These are phyloP conservation scores for Bombus superbus DNA, from an alignment of 1,140 invertebrate species.

Conservation along the genomic window DNA sequence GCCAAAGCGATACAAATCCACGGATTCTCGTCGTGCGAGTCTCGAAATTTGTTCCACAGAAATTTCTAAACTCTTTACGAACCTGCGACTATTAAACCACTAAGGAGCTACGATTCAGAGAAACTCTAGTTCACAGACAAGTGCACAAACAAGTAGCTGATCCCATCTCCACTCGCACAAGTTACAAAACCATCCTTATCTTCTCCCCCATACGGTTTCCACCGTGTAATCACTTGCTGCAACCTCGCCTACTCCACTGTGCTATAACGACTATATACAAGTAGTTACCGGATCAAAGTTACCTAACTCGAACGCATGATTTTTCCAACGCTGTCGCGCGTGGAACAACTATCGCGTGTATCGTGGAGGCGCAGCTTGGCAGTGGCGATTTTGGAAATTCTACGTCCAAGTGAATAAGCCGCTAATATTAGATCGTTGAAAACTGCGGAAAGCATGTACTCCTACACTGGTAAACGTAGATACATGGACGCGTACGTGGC, in stretches of 20 bases:
- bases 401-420: slow-evolving; percentile 70
- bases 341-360: background rate
- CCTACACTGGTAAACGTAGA: slow-evolving; percentile 29
- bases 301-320: background rate
- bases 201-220: background rate
- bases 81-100: background rate
- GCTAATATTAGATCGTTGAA: slow-evolving; percentile 78
- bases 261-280: background rate
- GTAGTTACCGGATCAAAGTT: background rate
- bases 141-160: background rate
- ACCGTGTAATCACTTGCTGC: background rate
- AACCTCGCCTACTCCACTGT: background rate
- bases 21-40: too few species aligned
- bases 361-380: background rate
- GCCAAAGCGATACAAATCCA: too few species aligned
- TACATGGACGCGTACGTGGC: background rate
- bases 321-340: background rate
- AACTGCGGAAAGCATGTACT: slow-evolving; percentile 74
- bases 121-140: background rate
- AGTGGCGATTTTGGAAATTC: slow-evolving; percentile 54
- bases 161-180: background rate
- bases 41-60: background rate
- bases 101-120: too few species aligned
- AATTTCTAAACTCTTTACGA: background rate
- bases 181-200: background rate